Evolutionary conservation across 2,797 vertebrate genomes (phyloP).

Genomic region (Pangasius macronema): DNA sequence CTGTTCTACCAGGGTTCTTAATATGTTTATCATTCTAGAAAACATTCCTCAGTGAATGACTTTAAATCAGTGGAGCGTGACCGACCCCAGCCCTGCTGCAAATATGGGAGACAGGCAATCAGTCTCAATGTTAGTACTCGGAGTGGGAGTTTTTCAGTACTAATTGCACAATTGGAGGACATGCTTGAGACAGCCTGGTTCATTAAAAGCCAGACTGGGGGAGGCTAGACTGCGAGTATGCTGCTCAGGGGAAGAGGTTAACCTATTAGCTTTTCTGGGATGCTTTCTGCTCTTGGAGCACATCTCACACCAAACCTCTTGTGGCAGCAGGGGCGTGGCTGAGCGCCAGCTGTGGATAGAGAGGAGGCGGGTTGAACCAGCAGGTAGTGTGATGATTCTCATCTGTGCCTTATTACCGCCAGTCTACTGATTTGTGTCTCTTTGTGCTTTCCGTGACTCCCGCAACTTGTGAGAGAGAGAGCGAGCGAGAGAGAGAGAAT

Average conservation of each 20-base stretch:
- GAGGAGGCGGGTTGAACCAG: no score
- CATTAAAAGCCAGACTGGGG: constrained; percentile 31
- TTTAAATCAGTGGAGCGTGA: constrained; percentile 21
- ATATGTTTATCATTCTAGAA: constrained; percentile 34
- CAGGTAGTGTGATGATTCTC: no score
- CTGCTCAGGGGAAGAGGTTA: background rate
- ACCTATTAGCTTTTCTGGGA: background rate
- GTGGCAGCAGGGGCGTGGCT: no score
- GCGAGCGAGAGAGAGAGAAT: no score
- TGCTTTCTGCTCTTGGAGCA: background rate
- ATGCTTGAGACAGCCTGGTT: constrained; percentile 24
- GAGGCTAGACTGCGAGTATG: background rate
- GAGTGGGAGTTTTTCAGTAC: constrained; percentile 49
- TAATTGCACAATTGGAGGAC: background rate
- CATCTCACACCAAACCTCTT: background rate
- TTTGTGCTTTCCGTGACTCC: no score
- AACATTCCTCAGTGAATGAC: constrained; percentile 23
- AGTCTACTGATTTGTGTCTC: no score
- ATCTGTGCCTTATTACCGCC: no score
- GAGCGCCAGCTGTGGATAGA: no score
- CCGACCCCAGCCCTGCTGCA: constrained; percentile 6
- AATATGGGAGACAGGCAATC: constrained; percentile 19
- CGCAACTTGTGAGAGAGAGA: no score
- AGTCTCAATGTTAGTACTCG: background rate
- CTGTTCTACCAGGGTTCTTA: background rate